Evolutionary conservation across 2,888 invertebrate genomes (phyloP).

Genomic region (Antheraea yamamai): DNA sequence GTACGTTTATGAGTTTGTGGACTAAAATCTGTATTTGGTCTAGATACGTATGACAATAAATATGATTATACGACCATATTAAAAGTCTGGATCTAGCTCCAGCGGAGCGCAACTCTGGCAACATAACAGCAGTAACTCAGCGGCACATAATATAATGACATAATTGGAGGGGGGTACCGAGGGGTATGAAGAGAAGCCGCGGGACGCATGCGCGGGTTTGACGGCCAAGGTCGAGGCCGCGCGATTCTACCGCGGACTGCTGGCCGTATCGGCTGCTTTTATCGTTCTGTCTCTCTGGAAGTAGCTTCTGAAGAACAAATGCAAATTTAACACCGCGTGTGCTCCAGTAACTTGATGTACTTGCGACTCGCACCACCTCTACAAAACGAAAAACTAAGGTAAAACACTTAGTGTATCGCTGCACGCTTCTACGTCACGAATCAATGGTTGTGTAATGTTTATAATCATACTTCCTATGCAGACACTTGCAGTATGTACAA

Average conservation of each 20-base stretch:
- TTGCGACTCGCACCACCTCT: neutral
- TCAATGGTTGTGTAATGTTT: slow-evolving; percentile 60
- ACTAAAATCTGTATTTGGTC: neutral
- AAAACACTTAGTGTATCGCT: slow-evolving; percentile 31
- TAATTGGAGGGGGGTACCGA: slow-evolving; percentile 64
- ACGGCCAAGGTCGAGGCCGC: slow-evolving; percentile 82
- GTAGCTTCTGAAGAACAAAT: slow-evolving; percentile 58
- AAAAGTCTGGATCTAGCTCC: slow-evolving; percentile 55
- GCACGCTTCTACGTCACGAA: slow-evolving; percentile 28
- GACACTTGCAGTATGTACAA: slow-evolving; percentile 27
- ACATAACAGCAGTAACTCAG: slow-evolving; percentile 57
- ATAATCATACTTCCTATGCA: slow-evolving; percentile 41
- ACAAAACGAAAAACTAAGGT: slow-evolving; percentile 40
- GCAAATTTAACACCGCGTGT: slow-evolving; percentile 69
- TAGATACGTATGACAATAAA: neutral
- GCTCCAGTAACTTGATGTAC: slow-evolving; percentile 28
- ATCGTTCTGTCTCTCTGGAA: slow-evolving; percentile 65
- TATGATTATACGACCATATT: slow-evolving; percentile 26
- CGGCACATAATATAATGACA: slow-evolving; percentile 72
- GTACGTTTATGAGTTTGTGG: neutral
- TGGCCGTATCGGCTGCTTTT: slow-evolving; percentile 70
- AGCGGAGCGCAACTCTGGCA: slow-evolving; percentile 69
- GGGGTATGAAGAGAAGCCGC: slow-evolving; percentile 47
- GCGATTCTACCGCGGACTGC: slow-evolving; percentile 79
- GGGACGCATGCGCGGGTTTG: slow-evolving; percentile 80